Percentiles rank a stretch among this genome's conserved stretches.
phyloP scores from a whole-genome alignment of 2,888 invertebrate species.

The Abrostola tripartita region DNA sequence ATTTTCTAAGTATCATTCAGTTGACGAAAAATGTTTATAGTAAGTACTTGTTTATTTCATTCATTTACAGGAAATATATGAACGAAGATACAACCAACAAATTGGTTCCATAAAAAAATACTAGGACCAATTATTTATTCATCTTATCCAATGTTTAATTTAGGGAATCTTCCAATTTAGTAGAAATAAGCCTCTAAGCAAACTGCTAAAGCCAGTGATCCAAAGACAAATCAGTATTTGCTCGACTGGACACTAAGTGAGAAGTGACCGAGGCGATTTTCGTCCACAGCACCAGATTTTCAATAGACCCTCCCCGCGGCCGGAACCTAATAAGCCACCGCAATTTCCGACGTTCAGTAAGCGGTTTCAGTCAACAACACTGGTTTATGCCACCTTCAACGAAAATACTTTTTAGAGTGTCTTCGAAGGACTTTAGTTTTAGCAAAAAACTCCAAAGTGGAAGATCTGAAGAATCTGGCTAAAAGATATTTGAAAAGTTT shows the following conservation, averaged over 20 bases:
- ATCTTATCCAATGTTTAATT: slow-evolving; percentile 5
- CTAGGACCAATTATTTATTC: neutral
- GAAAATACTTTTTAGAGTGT: slow-evolving; percentile 69
- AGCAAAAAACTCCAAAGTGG: slow-evolving; percentile 39
- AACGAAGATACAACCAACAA: slow-evolving; percentile 2
- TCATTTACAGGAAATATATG: slow-evolving; percentile 1
- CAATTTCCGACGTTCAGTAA: slow-evolving; percentile 81
- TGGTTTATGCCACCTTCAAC: slow-evolving; percentile 69
- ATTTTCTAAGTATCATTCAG: too few species aligned
- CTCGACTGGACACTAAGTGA: slow-evolving; percentile 53
- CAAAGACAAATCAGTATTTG: slow-evolving; percentile 39
- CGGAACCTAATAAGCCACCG: slow-evolving; percentile 84
- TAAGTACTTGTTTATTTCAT: slow-evolving; percentile 14
- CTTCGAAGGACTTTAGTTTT: slow-evolving; percentile 48
- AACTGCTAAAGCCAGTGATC: slow-evolving; percentile 22
- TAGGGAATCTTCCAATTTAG: slow-evolving; percentile 6
- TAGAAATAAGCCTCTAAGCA: slow-evolving; percentile 4
- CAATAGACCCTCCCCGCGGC: slow-evolving; percentile 70
- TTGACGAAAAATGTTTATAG: too few species aligned
- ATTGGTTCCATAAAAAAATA: slow-evolving; percentile 7
- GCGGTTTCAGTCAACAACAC: slow-evolving; percentile 75
- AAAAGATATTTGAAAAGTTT: slow-evolving; percentile 35
- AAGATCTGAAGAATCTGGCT: slow-evolving; percentile 36
- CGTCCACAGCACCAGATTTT: slow-evolving; percentile 66
- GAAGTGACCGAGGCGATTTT: slow-evolving; percentile 69